Evolutionary conservation across 2,113 vertebrate genomes (phyloP).

Genomic region (Callorhinus ursinus): DNA sequence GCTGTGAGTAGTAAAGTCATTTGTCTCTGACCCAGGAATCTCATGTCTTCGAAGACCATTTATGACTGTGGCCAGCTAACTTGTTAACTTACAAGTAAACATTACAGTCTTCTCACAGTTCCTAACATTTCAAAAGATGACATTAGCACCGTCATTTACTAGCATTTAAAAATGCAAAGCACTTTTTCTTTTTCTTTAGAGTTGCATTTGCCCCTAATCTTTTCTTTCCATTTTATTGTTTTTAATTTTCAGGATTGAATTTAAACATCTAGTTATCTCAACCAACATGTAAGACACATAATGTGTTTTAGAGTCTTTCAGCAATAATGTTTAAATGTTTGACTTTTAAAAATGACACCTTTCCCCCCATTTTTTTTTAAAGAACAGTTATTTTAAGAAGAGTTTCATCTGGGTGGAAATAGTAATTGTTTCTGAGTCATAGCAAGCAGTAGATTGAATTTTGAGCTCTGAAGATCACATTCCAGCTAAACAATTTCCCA

Average conservation of each 20-base stretch:
- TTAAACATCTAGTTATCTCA: conserved; percentile 17
- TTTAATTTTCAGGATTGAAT: conserved; percentile 27
- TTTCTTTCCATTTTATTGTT: neutral
- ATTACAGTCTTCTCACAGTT: neutral
- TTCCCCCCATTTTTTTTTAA: neutral
- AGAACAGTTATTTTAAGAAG: conserved; percentile 14
- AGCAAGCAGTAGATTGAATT: conserved; percentile 25
- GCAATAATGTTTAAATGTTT: conserved; percentile 27
- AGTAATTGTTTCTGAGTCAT: conserved; percentile 45
- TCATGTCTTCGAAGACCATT: neutral
- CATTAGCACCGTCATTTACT: neutral
- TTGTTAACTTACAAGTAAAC: neutral
- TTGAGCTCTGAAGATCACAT: conserved; percentile 46
- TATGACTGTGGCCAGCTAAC: neutral
- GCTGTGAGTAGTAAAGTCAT: neutral
- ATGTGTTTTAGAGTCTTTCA: neutral
- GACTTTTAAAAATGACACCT: conserved; percentile 17
- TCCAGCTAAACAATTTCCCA: conserved; percentile 4
- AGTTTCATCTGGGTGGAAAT: neutral
- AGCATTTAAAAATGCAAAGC: neutral
- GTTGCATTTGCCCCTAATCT: neutral
- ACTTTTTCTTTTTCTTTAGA: neutral
- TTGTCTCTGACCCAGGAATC: neutral
- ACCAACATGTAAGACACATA: neutral
- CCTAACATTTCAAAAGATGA: conserved; percentile 35